Evolutionary conservation across 1,140 invertebrate genomes (phyloP), one percentile per base, ranked within the genome.

Genomic region (Scylla paramamosain): DNA sequence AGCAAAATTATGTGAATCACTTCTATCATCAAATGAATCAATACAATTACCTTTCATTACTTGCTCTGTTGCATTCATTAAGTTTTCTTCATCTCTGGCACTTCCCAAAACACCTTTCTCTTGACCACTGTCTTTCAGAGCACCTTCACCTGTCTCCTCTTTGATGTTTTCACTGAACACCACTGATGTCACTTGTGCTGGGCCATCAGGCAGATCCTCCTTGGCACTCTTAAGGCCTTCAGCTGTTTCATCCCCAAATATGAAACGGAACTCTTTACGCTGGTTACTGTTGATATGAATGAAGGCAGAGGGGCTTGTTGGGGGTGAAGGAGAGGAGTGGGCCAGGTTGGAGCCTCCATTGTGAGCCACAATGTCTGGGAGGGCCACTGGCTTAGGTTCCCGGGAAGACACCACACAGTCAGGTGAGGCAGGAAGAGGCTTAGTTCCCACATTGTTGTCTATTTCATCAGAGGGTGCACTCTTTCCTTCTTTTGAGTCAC

Each of bases 371-470:
- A 96, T 94, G 88, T 96, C 95, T 32, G 95, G 95, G 67, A 96
- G 93, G 25, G 93, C 77, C 48, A 88, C 82, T 25, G 95, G 93
- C 48, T 94, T 94, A n/a, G 83, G 82, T 39, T 95, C 95, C n/a
- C 95, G 77, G 59, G 95, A 96, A 31, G 95, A 96, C 20, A 96
- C 95, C 32, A 96, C 91, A 95, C 93, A 96, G 90, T 96, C 95
- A 14, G 95, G 95, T 10, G 95, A 96, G 28, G 93, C 95, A 32
- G 83, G 86, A 8, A 93, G 28, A 16, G 90, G 89, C 67, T 94
- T 94, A 28, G 32, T 3, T 59, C 39, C 84, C 31, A 89, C 89
- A 87, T 77, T 87, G 39, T 20, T 84, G 28, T 91, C 77, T 77
- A 14, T 25, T n/a, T 20, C 29, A 83, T 84, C 28, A 29, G 28